phyloP scores from a whole-genome alignment of 2,113 vertebrate species.

The Panthera leo region DNA sequence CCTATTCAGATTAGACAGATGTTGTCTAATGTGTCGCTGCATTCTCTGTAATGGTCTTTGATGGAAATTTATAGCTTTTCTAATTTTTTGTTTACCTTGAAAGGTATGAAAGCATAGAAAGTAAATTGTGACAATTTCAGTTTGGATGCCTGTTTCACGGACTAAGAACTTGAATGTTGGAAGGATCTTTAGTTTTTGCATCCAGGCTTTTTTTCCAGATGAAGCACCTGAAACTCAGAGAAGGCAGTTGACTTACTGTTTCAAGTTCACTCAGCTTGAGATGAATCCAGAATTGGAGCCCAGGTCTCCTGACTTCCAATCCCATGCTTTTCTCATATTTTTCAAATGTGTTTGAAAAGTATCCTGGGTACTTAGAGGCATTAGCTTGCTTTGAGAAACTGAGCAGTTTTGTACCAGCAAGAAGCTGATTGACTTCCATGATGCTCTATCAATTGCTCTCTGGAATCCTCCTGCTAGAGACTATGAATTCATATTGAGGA shows the following conservation, averaged over 20 bases:
- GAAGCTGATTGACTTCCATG: not conserved
- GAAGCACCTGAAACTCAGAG: not conserved
- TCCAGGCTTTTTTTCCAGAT: not conserved
- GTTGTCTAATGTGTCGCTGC: not conserved
- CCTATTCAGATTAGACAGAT: not conserved
- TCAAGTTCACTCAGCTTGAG: not conserved
- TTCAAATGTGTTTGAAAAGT: not conserved
- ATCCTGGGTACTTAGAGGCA: not conserved
- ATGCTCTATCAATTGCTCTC: slow-evolving; percentile 30
- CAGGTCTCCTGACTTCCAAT: not conserved
- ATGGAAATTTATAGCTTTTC: not conserved
- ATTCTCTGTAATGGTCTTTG: not conserved
- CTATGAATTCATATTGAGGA: slow-evolving; percentile 59
- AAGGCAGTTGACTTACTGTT: not conserved
- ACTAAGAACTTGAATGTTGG: not conserved
- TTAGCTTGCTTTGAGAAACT: slow-evolving; percentile 26
- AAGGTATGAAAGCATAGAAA: not conserved
- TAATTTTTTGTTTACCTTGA: not conserved
- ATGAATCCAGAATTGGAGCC: not conserved
- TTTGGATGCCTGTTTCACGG: not conserved
- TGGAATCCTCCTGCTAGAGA: slow-evolving; percentile 10
- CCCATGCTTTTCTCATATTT: not conserved
- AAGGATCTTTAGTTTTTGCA: not conserved
- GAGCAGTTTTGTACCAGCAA: not conserved
- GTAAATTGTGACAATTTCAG: not conserved